Evolutionary conservation across 2,888 invertebrate species (phyloP), one percentile per base, ranked within the genome.

Genomic region (Ochropacha duplaris): DNA sequence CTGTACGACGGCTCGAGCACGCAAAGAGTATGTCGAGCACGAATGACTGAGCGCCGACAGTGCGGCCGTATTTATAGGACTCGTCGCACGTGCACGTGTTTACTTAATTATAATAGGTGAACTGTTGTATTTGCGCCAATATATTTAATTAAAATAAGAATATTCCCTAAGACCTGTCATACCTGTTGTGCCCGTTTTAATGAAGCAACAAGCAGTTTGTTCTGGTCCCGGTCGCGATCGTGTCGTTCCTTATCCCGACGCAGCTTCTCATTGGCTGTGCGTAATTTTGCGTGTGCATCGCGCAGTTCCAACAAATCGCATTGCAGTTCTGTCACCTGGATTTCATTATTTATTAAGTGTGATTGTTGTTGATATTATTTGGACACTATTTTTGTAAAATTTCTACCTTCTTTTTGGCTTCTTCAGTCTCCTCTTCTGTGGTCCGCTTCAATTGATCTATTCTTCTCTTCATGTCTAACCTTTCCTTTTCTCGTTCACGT

Each of bases 241-340:
- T 96, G 95, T 0, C 97, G 94, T 78, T 98, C 98, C 63, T 97
- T 96, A 85, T 98, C 98, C 39, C 97, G 94, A 54, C 98, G 94
- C 65, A 98, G 91, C 78, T 98, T 97, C 79, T 98, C 98, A 82
- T 98, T 98, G 28, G 98, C 97, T 4, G 98, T 98, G 58, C 98
- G 94, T 65, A 98, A 86, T 84, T 98, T 98, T 2, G 98, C 98
- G 84, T 98, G 98, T 22, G 98, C 98, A 84, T 98, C 98, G 26
- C 98, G 94, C 55, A 98, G 85, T 86, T 98, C 98, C 56, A 98
- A 85, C 51, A 98, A 89, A 88, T 98, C 98, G 79, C 97, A 97
- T 83, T 98, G 98, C 52, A 98, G 83, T 90, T 98, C 96, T 5
- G 94, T 93, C 59, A 95, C 92, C 93, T 93, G 56, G 0, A 60